Evolutionary conservation across 2,888 invertebrate species (phyloP).

Genomic region (Archips crataeganus): DNA sequence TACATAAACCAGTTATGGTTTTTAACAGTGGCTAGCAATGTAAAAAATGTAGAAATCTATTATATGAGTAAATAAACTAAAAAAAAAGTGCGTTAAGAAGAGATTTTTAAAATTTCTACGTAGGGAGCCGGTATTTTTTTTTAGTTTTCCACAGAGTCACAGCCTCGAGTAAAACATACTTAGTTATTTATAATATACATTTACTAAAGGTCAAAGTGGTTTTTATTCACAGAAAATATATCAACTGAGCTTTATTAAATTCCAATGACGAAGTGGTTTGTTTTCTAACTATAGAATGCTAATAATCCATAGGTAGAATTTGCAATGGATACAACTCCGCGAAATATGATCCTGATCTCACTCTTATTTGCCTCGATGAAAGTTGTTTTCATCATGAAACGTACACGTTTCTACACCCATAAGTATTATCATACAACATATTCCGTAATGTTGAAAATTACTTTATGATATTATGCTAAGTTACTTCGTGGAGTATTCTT

Average conservation of each 20-base stretch:
- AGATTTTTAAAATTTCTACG: no score
- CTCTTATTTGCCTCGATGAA: conserved; percentile 7
- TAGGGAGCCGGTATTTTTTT: no score
- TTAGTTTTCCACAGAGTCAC: no score
- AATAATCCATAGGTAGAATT: neutral
- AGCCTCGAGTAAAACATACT: no score
- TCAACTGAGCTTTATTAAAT: neutral
- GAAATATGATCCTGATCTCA: conserved; percentile 9
- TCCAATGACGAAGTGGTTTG: neutral
- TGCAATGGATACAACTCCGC: neutral
- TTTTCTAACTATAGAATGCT: neutral
- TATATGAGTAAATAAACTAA: no score
- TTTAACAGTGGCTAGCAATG: no score
- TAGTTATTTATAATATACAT: no score
- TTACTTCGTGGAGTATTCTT: neutral
- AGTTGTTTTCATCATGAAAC: conserved; percentile 6
- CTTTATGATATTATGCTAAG: neutral
- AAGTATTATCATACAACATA: neutral
- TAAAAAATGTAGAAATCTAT: no score
- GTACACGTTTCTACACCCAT: neutral
- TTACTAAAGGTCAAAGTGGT: no score
- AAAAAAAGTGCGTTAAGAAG: no score
- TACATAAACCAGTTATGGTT: no score
- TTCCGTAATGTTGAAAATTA: neutral
- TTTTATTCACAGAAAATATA: no score